Evolutionary conservation across 2,797 vertebrate genomes (phyloP).

Genomic region (Eutrigla gurnardus): DNA sequence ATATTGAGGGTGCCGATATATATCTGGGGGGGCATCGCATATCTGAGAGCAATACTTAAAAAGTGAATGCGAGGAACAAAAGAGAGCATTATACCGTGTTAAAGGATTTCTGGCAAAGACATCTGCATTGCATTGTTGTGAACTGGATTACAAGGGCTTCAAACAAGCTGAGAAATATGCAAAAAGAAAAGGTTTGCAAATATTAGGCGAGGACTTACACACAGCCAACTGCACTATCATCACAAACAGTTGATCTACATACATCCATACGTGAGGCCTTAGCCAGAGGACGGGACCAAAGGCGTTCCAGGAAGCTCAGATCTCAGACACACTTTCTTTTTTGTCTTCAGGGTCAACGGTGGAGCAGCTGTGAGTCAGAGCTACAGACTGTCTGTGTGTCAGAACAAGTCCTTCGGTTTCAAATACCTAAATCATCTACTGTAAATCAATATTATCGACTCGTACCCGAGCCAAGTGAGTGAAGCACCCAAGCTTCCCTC

Average conservation of each 20-base stretch:
- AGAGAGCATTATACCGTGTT: conserved; percentile 27
- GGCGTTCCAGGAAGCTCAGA: too few relatives aligned
- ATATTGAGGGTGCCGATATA: conserved; percentile 33
- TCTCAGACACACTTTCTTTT: neutral
- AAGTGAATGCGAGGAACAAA: conserved; percentile 31
- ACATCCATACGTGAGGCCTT: conserved; percentile 49
- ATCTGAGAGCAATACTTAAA: conserved; percentile 48
- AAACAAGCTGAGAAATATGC: conserved; percentile 39
- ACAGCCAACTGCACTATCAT: conserved; percentile 38
- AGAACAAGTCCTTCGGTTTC: neutral
- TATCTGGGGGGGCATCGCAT: conserved; percentile 16
- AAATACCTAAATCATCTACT: neutral
- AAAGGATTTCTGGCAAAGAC: conserved; percentile 36
- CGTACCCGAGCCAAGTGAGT: too few relatives aligned
- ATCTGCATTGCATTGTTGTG: conserved; percentile 25
- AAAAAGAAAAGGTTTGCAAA: conserved; percentile 47
- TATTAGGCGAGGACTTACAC: conserved; percentile 47
- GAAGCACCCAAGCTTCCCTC: neutral
- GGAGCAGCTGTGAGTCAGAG: conserved; percentile 25
- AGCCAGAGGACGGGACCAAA: conserved; percentile 19
- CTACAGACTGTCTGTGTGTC: neutral
- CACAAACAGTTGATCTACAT: conserved; percentile 43
- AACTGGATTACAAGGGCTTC: conserved; percentile 39
- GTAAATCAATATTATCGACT: neutral
- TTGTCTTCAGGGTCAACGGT: neutral